A percentile compares a stretch with the other conserved stretches of the same genome.
These are phyloP conservation scores for Agrilus biguttatus DNA, from an alignment of 2,888 invertebrate genomes.

Conservation along the genomic window DNA sequence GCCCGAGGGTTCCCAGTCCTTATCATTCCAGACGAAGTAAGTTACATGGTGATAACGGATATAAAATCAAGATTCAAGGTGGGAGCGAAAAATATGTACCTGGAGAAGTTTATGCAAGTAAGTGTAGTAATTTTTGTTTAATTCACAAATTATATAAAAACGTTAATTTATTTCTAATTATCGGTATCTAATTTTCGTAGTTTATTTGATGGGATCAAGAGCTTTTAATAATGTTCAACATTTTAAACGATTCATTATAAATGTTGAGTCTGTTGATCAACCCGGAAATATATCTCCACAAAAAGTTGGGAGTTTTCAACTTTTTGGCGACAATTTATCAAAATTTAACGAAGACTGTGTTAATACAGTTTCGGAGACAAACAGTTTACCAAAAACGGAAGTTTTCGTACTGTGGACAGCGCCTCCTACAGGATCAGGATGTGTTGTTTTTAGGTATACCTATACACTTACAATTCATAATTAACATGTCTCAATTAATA, in stretches of 20 bases:
- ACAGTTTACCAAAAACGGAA: conserved; percentile 66
- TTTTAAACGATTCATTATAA: conserved; percentile 67
- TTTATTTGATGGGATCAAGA: conserved; percentile 52
- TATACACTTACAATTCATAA: conserved; percentile 18
- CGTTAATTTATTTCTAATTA: neutral
- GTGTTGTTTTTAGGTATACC: conserved; percentile 75
- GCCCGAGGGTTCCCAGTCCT: conserved; percentile 33
- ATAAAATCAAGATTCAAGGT: conserved; percentile 65
- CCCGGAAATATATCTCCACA: conserved; percentile 33
- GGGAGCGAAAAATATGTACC: conserved; percentile 71
- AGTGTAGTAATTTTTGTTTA: conserved; percentile 17
- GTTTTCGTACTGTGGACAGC: conserved; percentile 85
- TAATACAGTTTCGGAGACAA: conserved; percentile 70
- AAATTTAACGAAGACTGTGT: conserved; percentile 71
- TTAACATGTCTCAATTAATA: neutral
- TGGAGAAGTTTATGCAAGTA: conserved; percentile 66
- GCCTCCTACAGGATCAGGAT: conserved; percentile 71
- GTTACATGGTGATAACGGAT: conserved; percentile 75
- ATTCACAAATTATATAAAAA: too few relatives aligned
- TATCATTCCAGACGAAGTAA: conserved; percentile 35
- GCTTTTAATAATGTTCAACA: conserved; percentile 53
- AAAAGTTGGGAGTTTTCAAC: conserved; percentile 54
- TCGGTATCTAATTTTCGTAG: conserved; percentile 27
- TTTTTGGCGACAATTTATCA: conserved; percentile 47
- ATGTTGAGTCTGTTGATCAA: conserved; percentile 49